Percentiles rank a stretch among this genome's conserved stretches.
Evolutionary conservation across 2,113 vertebrate genomes (phyloP).

Genomic region (Rhinolophus ferrumequinum): DNA sequence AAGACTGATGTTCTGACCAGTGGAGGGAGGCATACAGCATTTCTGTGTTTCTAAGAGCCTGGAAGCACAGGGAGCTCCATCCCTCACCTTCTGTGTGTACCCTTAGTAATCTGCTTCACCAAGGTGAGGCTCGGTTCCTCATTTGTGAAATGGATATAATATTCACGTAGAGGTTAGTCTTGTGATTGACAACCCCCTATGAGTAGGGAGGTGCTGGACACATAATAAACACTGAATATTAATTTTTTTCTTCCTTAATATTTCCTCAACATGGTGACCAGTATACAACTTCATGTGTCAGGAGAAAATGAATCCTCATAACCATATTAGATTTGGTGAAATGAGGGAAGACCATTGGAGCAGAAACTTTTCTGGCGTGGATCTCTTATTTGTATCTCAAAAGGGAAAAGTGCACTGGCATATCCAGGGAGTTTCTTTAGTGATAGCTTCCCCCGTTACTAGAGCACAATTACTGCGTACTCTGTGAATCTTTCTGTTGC

Average conservation of each 20-base stretch:
- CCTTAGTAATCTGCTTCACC: background rate
- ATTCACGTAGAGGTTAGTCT: background rate
- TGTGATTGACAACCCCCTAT: background rate
- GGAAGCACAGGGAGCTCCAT: background rate
- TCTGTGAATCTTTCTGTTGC: background rate
- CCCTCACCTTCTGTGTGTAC: background rate
- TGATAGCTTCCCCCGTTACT: accelerated
- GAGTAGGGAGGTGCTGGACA: background rate
- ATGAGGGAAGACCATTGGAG: background rate
- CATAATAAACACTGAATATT: background rate
- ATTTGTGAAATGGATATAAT: background rate
- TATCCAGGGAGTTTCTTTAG: background rate
- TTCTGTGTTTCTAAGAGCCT: background rate
- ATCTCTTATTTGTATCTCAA: background rate
- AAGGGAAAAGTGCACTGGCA: background rate
- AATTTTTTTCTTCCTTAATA: background rate
- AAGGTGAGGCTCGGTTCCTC: background rate
- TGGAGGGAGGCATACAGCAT: background rate
- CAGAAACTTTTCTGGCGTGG: background rate
- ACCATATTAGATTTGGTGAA: background rate
- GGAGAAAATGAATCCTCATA: background rate
- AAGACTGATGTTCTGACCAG: background rate
- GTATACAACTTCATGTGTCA: background rate
- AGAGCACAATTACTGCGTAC: background rate
- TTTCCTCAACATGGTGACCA: background rate